A percentile compares a stretch with the other conserved stretches of the same genome.
Conservation (phyloP, 2,888 invertebrate species). For the Pantelozetes paolii region DNA sequence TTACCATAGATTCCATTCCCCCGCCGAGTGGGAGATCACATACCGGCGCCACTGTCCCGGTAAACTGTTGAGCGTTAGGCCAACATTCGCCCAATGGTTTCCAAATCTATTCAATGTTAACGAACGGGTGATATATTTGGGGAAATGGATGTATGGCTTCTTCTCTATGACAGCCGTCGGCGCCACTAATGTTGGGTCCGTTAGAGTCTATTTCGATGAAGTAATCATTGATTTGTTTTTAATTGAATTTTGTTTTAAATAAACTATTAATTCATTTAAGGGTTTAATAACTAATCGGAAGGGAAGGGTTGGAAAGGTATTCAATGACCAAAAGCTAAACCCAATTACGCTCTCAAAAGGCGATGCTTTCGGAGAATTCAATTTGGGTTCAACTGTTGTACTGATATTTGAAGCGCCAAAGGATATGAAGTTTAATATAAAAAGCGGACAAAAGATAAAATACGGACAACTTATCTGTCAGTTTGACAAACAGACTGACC, state of each 20-base stretch:
- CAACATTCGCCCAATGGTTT: slow-evolving; percentile 76
- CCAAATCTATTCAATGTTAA: slow-evolving; percentile 89
- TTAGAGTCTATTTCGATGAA: slow-evolving; percentile 80
- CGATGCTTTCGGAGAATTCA: slow-evolving; percentile 88
- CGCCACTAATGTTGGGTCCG: slow-evolving; percentile 96
- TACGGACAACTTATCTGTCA: slow-evolving; percentile 44
- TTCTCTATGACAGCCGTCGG: slow-evolving; percentile 96
- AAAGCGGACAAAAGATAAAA: slow-evolving; percentile 58
- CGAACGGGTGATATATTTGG: slow-evolving; percentile 85
- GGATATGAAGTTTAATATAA: slow-evolving; percentile 69
- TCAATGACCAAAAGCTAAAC: slow-evolving; percentile 41
- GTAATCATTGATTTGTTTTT: slow-evolving; percentile 48
- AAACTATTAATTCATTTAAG: slow-evolving; percentile 48
- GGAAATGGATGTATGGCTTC: slow-evolving; percentile 89
- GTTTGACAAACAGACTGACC: neutral
- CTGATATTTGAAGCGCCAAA: slow-evolving; percentile 91
- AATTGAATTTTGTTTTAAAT: neutral
- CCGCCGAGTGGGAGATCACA: slow-evolving; percentile 77
- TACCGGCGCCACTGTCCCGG: slow-evolving; percentile 90
- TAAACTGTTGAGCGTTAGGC: slow-evolving; percentile 84
- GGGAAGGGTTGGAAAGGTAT: neutral
- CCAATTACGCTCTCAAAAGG: slow-evolving; percentile 63
- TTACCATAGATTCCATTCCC: slow-evolving; percentile 94
- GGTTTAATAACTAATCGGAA: slow-evolving; percentile 49
- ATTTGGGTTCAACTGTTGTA: slow-evolving; percentile 95